phyloP scores from a whole-genome alignment of 2,888 invertebrate genomes.

The Watsonalla cultraria region DNA sequence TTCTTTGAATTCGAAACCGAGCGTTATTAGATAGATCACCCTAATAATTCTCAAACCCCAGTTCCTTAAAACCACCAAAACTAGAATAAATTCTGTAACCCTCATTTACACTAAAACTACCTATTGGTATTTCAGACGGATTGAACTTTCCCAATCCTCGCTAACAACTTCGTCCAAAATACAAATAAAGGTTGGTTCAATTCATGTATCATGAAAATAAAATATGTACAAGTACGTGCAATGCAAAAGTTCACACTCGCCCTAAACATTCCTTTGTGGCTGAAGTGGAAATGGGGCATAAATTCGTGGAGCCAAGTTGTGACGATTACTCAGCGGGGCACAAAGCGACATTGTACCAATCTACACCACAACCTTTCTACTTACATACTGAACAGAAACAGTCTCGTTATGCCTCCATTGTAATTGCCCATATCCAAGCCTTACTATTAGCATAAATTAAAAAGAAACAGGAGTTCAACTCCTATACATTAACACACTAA shows the following conservation, averaged over 20 bases:
- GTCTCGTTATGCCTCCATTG: constrained; percentile 1
- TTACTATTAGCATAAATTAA: neutral
- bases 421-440: neutral
- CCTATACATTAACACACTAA: too few species aligned
- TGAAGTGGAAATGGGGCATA: constrained; percentile 48
- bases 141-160: too few species aligned
- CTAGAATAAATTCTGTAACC: too few species aligned
- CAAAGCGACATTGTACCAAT: constrained; percentile 40
- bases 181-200: constrained; percentile 14
- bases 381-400: constrained; percentile 4
- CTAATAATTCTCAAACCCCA: too few species aligned
- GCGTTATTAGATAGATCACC: too few species aligned
- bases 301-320: constrained; percentile 55
- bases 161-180: neutral
- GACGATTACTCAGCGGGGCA: constrained; percentile 59
- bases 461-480: neutral
- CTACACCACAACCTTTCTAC: constrained; percentile 7
- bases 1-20: too few species aligned
- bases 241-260: constrained; percentile 51
- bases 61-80: too few species aligned
- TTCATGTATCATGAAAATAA: constrained; percentile 56
- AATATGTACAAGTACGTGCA: constrained; percentile 42
- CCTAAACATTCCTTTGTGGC: constrained; percentile 64
- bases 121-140: too few species aligned
- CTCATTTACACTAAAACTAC: too few species aligned